Base-by-base conservation (phyloP, 2,797 vertebrate genomes). In the Takifugu ocellatus region DNA sequence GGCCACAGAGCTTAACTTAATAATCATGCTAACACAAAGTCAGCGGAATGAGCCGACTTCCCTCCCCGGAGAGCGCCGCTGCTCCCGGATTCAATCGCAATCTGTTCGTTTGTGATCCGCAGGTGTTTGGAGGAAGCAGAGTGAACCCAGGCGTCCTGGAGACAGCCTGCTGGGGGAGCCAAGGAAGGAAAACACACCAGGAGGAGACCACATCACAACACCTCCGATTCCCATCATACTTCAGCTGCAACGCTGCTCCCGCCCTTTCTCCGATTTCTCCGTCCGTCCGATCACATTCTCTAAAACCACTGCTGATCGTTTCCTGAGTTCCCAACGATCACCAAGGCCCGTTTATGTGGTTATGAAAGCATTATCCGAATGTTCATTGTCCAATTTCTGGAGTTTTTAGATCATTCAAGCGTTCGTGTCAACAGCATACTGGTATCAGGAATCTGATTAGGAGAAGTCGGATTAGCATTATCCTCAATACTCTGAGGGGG, bases 101-200 rank as follows among this genome's bases (percentile, higher is more conserved):
- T 42, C 51, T 49, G 14, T 6, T 67, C 1, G 26, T 54, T 27
- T 53, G 4, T 31, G 31, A 45, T 31, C 59, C 26, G 33, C 54
- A 49, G 61, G 45, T 48, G 63, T 49, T 59, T 54, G 16, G 61
- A 73, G 66, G 63, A 65, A 53, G 49, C 16, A 14, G 36, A 10
- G 21, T 42, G 55, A 8, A 11, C 21, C 42, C 44, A 55, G 59
- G 26, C 16, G 25, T 51, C 49, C 59, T 24, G 29, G 59, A 57
- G 65, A 65, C 60, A 3, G 15, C 9, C 51, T 16, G 48, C 36
- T 31, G 63, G 12, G 50, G 48, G 21, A 68, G 61, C 62, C 47
- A 60, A 68, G 75, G 50, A 49, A 36, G 55, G 53, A 50, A 27
- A 25, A 51, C 51, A 5, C 44, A 10, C 8, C 31, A 55, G 49